phyloP scores from a whole-genome alignment of 2,888 invertebrate genomes.

The Tigriopus californicus region DNA sequence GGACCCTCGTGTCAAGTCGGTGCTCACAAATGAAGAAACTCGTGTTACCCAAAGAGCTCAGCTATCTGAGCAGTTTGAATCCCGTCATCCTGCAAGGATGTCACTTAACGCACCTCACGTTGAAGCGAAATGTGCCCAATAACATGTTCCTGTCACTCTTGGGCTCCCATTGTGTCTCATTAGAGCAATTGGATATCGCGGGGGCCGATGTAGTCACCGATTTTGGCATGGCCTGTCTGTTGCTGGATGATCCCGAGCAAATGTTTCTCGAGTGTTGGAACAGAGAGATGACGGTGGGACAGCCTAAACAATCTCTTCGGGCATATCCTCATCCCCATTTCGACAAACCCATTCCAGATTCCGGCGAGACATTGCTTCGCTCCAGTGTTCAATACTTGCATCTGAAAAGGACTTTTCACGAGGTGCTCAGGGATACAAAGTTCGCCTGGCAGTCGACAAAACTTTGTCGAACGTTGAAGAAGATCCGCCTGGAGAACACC shows the following conservation, averaged over 20 bases:
- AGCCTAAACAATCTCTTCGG: background rate
- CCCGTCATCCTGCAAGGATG: background rate
- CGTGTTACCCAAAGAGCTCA: constrained; percentile 7
- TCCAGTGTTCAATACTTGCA: constrained; percentile 3
- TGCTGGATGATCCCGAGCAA: constrained; percentile 15
- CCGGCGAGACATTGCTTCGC: background rate
- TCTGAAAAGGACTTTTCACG: constrained; percentile 9
- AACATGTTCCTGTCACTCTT: constrained; percentile 5
- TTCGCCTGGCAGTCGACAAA: background rate
- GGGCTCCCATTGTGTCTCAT: background rate
- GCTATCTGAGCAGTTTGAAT: background rate
- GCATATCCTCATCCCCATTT: constrained; percentile 12
- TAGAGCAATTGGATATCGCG: constrained; percentile 12
- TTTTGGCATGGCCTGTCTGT: constrained; percentile 12
- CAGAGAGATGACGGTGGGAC: constrained; percentile 11
- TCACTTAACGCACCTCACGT: constrained; percentile 11
- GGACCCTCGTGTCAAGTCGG: constrained; percentile 6
- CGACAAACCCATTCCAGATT: constrained; percentile 4
- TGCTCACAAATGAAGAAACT: constrained; percentile 6
- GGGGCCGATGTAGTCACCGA: constrained; percentile 14
- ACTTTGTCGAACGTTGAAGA: background rate
- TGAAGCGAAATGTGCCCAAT: constrained; percentile 16
- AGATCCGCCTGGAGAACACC: constrained; percentile 15
- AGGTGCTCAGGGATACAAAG: background rate
- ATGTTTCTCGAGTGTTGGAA: constrained; percentile 14